phyloP scores from a whole-genome alignment of 2,888 invertebrate genomes.

The Drosophila paramelanica region DNA sequence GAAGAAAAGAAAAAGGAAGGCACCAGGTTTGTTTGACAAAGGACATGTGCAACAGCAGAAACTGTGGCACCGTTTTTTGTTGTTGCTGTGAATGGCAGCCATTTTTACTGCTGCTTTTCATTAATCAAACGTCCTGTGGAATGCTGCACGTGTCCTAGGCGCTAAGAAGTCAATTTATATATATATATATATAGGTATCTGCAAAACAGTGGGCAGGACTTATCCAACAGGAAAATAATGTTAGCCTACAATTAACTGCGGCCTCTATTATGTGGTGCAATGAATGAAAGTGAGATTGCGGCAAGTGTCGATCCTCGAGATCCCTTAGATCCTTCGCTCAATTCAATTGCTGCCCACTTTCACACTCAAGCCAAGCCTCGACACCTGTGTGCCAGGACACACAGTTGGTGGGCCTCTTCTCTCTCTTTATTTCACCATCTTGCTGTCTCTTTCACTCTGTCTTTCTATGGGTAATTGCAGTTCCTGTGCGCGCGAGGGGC shows the following conservation, averaged over 20 bases:
- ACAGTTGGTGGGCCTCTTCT: conserved; percentile 48
- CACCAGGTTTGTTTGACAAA: conserved; percentile 72
- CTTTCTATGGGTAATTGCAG: conserved; percentile 57
- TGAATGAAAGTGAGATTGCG: conserved; percentile 77
- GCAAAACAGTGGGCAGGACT: conserved; percentile 41
- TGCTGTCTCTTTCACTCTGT: background rate
- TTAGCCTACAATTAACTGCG: conserved; percentile 60
- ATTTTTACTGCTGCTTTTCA: conserved; percentile 57
- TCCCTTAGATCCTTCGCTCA: conserved; percentile 6
- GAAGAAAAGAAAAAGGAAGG: conserved; percentile 13
- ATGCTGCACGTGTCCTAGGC: conserved; percentile 67
- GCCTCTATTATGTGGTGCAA: conserved; percentile 75
- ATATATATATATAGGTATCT: conserved; percentile 15
- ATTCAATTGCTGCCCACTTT: conserved; percentile 61
- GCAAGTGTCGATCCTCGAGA: conserved; percentile 33
- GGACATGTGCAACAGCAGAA: conserved; percentile 69
- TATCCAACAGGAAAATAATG: conserved; percentile 21
- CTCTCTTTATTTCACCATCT: background rate
- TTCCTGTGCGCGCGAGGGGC: conserved; percentile 34
- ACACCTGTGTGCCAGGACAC: conserved; percentile 67
- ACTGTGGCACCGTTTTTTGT: conserved; percentile 25
- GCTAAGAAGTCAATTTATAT: conserved; percentile 79
- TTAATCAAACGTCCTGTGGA: conserved; percentile 57
- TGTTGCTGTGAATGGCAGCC: conserved; percentile 34
- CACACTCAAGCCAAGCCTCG: conserved; percentile 43